Evolutionary conservation across 2,888 invertebrate genomes (phyloP).

Genomic region (Synergus laeviventris): DNA sequence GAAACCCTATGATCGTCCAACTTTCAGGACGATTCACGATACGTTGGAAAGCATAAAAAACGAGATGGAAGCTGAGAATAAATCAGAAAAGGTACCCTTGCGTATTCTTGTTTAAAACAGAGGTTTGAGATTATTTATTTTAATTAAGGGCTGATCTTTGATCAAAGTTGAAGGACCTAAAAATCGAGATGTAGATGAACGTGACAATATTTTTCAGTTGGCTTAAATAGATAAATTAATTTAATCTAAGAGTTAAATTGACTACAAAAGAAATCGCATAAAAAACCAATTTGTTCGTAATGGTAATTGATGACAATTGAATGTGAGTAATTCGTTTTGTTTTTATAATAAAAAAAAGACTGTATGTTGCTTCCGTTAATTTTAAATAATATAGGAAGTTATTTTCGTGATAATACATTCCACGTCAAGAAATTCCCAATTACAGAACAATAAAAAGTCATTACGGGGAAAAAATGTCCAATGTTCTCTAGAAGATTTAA

Average conservation of each 20-base stretch:
- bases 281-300: neutral
- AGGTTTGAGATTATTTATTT: slow-evolving; percentile 36
- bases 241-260: neutral
- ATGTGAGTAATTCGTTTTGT: slow-evolving; percentile 28
- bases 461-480: too few species aligned
- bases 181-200: neutral
- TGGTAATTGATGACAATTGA: neutral
- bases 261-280: neutral
- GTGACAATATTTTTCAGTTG: neutral
- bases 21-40: slow-evolving; percentile 89
- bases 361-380: slow-evolving; percentile 8
- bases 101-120: slow-evolving; percentile 68
- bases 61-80: slow-evolving; percentile 73
- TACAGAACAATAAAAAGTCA: neutral
- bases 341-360: slow-evolving; percentile 21
- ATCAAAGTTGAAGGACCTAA: neutral
- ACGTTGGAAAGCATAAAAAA: slow-evolving; percentile 83
- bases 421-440: neutral
- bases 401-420: slow-evolving; percentile 1
- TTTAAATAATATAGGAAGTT: neutral
- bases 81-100: slow-evolving; percentile 69
- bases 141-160: neutral
- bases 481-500: too few species aligned
- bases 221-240: neutral
- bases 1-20: slow-evolving; percentile 90